Evolutionary conservation across 2,888 invertebrate genomes (phyloP), one percentile per base, ranked within the genome.

Genomic region (Polymixis flavicincta): DNA sequence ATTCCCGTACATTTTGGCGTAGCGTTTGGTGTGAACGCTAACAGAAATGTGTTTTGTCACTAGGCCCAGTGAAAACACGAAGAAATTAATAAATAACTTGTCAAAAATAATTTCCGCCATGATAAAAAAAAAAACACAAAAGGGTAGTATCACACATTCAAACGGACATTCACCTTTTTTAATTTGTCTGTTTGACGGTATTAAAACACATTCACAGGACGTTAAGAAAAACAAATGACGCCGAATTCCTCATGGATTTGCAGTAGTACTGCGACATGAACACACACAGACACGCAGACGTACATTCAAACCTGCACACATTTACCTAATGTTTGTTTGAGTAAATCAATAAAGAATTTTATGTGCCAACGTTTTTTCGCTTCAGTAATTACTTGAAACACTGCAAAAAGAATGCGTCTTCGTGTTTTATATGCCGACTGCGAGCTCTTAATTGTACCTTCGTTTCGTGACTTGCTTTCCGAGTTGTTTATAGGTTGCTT

Each of bases 391-490:
- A 91, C 89, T 87, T 91, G 88, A 88, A 91, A 88, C 88, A 87
- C 79, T 89, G 87, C 88, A 86, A 82, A 87, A 89, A 91, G 92
- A 93, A 94, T 93, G 91, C 92, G 89, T 90, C 90, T 90, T 89
- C 91, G 92, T 92, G 92, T 89, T 93, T 94, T 92, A 92, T 93
- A 94, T 94, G 93, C 93, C 92, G 92, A 89, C 93, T 90, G 92
- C 90, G 90, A 92, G 89, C 92, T 93, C 93, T 93, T 94, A 94
- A 95, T 95, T 94, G 92, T 93, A 92, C 92, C 91, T 90, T 89
- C 85, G 89, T 90, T 93, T 92, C 95, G 94, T 95, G 95, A 94
- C 94, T 93, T 88, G 93, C 87, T 90, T 93, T 85, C 89, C 75
- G 84, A 92, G 89, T 90, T 90, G 89, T 89, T 90, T 90, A 88